Evolutionary conservation across 2,888 invertebrate genomes (phyloP).

Genomic region (Oxytorus armatus): DNA sequence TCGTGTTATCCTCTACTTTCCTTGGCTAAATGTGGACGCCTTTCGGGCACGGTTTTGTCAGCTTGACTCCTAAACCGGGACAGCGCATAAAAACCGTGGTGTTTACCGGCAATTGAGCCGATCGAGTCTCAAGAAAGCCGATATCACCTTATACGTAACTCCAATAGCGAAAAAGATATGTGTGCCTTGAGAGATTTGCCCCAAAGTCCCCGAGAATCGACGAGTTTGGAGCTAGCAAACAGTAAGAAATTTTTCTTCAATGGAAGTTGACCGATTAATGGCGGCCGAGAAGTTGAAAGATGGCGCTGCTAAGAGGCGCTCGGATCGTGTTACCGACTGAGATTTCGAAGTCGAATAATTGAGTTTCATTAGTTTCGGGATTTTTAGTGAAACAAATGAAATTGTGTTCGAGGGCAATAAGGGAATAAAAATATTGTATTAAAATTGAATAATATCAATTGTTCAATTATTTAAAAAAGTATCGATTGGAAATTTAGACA

Average conservation of each 20-base stretch:
- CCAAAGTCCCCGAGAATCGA: background rate
- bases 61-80: too few species aligned
- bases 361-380: too few species aligned
- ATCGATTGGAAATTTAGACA: too few species aligned
- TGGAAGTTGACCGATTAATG: background rate
- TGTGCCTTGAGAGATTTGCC: background rate
- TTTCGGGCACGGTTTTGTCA: slow-evolving; percentile 81
- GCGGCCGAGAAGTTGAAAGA: background rate
- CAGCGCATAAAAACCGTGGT: too few species aligned
- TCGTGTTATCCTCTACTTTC: slow-evolving; percentile 73
- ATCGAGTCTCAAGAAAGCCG: background rate
- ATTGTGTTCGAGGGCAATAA: too few species aligned
- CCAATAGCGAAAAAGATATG: background rate
- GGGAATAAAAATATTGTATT: too few species aligned
- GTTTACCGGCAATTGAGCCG: background rate
- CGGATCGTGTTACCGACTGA: background rate
- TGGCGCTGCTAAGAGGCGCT: background rate
- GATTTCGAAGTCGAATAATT: too few species aligned
- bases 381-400: too few species aligned
- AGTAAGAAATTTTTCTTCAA: background rate
- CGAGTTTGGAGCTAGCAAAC: slow-evolving; percentile 12
- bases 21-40: slow-evolving; percentile 84
- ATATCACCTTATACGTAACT: background rate
- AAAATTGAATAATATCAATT: too few species aligned
- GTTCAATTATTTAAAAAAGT: too few species aligned